Evolutionary conservation across 2,888 invertebrate genomes (phyloP), one percentile per base, ranked within the genome.

Genomic region (Timema podura): DNA sequence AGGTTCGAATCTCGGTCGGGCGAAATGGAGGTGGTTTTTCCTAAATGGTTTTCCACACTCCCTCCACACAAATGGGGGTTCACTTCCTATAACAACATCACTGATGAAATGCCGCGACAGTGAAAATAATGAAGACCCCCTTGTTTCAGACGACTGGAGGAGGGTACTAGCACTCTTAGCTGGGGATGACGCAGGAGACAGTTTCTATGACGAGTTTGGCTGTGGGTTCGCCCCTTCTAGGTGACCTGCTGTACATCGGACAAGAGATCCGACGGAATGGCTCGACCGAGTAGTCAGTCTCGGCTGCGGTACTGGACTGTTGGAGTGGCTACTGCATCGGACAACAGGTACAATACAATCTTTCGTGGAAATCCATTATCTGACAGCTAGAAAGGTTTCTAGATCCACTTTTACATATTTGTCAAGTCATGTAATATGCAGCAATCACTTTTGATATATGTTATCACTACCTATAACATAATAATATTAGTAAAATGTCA

Each of bases 151-250:
- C 2, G 68, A 68, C 5, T 71, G 71, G 71, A 68, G 49, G 45
- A 13, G 57, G 45, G 46, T 71, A 5, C 7, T 71, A 6, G 45
- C 48, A 7, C 15, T 71, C 49, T 65, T 69, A 44, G 13, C 65
- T 9, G 57, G 30, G 6, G 15, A 45, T 5, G 57, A 44, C 16
- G 49, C 15, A 13, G 44, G 48, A 7, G 48, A 57, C 16, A 44
- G 46, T 30, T 73, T 68, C 51, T 69, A 73, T 59, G 70, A 70
- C 47, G 65, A 72, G 51, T 68, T 30, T 71, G 64, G 51, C 64
- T 91, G 16, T 93, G 93, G 93, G 87, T 90, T 66, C 89, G 89
- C 83, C 93, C 93, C n/a, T n/a, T n/a, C n/a, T n/a, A n/a, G n/a
- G n/a, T n/a, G n/a, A n/a, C n/a, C n/a, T n/a, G n/a, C n/a, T n/a